A percentile compares a stretch with the other conserved stretches of the same genome.
Evolutionary conservation across 2,113 vertebrate genomes (phyloP).

Genomic region (Megaleporinus macrocephalus): DNA sequence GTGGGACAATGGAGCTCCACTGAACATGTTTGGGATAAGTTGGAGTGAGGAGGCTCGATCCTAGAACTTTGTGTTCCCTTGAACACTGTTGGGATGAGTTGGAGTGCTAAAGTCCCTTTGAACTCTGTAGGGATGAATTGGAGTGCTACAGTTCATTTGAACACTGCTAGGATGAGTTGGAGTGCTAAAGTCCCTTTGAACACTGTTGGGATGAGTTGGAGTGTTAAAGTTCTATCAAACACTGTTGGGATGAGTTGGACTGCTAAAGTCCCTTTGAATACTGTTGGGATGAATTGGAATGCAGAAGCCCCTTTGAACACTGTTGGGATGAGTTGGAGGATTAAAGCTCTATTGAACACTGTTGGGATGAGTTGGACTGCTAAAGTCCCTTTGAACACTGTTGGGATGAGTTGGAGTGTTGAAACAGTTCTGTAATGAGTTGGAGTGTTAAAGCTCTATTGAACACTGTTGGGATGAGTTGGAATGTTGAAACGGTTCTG

Average conservation of each 20-base stretch:
- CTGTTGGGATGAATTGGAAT: not conserved
- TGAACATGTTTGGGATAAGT: not conserved
- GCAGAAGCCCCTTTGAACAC: not conserved
- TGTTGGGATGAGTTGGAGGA: too few relatives aligned
- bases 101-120: too few relatives aligned
- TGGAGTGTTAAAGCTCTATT: not conserved
- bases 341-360: too few relatives aligned
- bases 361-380: too few relatives aligned
- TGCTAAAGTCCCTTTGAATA: not conserved
- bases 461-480: not conserved
- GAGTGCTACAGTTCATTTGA: not conserved
- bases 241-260: not conserved
- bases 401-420: too few relatives aligned
- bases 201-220: not conserved
- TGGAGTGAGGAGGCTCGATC: not conserved
- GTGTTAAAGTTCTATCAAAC: not conserved
- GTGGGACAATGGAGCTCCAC: too few relatives aligned
- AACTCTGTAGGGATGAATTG: not conserved
- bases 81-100: too few relatives aligned
- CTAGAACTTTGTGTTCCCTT: too few relatives aligned
- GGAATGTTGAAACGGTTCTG: not conserved
- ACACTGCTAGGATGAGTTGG: not conserved
- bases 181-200: not conserved
- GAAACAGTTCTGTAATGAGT: not conserved
- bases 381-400: too few relatives aligned